A percentile compares a stretch with the other conserved stretches of the same genome.
These are phyloP conservation scores for Helarctos malayanus DNA, from an alignment of 2,797 vertebrate species.

Conservation along the genomic window DNA sequence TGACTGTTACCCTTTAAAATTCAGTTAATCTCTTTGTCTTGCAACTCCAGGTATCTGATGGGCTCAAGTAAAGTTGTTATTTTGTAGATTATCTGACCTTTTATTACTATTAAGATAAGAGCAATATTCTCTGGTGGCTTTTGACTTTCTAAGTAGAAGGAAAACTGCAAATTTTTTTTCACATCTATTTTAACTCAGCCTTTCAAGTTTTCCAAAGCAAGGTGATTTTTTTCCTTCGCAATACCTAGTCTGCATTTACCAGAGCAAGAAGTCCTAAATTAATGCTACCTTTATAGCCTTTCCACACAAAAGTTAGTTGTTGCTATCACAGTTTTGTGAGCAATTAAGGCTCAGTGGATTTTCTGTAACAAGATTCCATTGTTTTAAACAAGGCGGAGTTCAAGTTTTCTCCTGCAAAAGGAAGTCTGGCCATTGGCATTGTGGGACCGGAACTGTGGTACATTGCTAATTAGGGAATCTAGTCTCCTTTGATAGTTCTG, in stretches of 20 bases:
- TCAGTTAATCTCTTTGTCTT: conserved; percentile 17
- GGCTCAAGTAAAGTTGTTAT: neutral
- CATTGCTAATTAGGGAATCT: neutral
- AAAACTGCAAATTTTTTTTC: neutral
- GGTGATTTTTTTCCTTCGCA: neutral
- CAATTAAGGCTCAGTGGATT: neutral
- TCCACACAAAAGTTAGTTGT: neutral
- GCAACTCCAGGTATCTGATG: neutral
- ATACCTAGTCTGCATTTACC: neutral
- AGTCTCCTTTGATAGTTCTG: neutral
- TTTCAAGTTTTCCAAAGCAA: neutral
- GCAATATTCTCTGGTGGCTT: neutral
- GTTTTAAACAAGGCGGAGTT: neutral
- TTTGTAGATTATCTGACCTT: neutral
- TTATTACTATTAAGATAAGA: neutral
- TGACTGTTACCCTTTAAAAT: neutral
- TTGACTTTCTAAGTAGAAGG: neutral
- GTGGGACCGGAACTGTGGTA: neutral
- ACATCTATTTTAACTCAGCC: neutral
- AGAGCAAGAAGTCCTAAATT: neutral
- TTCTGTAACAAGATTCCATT: neutral
- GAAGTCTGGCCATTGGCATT: neutral
- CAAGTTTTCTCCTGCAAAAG: neutral
- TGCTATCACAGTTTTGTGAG: neutral
- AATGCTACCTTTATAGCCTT: neutral